These are phyloP conservation scores for Caenorhabditis auriculariae DNA, from an alignment of 2,888 invertebrate species.

Conservation along the genomic window DNA sequence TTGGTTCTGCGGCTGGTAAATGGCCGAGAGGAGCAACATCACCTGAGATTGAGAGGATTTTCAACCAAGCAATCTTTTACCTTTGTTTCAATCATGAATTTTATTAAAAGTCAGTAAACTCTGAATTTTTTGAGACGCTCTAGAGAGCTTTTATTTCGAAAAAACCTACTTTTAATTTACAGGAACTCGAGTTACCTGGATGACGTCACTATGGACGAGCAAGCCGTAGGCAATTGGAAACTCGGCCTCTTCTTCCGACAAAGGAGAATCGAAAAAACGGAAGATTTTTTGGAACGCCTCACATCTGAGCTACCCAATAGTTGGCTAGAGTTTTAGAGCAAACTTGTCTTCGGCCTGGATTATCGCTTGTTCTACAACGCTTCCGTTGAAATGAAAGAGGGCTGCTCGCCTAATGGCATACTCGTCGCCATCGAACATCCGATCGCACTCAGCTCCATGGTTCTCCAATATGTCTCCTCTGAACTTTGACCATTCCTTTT, in stretches of 20 bases:
- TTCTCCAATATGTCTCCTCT: too few relatives aligned
- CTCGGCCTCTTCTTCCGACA: slow-evolving; percentile 20
- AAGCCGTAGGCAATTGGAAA: slow-evolving; percentile 35
- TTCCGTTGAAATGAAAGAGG: slow-evolving; percentile 11
- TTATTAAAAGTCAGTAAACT: too few relatives aligned
- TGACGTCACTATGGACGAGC: slow-evolving; percentile 22
- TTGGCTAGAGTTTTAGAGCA: not conserved
- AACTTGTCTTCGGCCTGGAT: slow-evolving; percentile 1
- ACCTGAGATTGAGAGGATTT: slow-evolving; percentile 31
- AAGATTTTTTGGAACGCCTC: slow-evolving; percentile 20
- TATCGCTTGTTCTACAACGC: slow-evolving; percentile 1
- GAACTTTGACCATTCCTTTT: too few relatives aligned
- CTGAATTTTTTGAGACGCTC: too few relatives aligned
- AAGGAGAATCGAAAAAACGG: slow-evolving; percentile 6
- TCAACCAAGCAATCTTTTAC: too few relatives aligned
- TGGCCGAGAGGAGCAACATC: slow-evolving; percentile 39
- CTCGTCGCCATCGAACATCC: slow-evolving; percentile 18
- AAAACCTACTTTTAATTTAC: too few relatives aligned
- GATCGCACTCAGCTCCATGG: slow-evolving; percentile 16
- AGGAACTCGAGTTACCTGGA: too few relatives aligned
- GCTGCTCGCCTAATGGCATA: slow-evolving; percentile 8
- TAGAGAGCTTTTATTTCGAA: too few relatives aligned
- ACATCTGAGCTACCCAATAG: slow-evolving; percentile 12
- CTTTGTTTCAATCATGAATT: too few relatives aligned
- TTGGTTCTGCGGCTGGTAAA: slow-evolving; percentile 56